Evolutionary conservation across 2,888 invertebrate species (phyloP).

Genomic region (Papilio protenor): DNA sequence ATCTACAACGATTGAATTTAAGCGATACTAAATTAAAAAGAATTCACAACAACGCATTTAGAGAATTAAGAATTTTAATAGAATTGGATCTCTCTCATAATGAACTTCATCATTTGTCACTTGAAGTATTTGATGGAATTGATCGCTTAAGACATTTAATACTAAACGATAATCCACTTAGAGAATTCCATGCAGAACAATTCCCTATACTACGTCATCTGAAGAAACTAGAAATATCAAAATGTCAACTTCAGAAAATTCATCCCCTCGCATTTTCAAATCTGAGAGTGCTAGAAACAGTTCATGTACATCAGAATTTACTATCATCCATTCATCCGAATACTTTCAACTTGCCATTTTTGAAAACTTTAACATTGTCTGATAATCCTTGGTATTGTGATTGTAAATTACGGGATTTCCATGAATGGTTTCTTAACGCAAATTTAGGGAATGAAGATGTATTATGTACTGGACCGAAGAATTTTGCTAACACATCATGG

Average conservation of each 20-base stretch:
- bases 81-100: conserved; percentile 95
- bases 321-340: conserved; percentile 86
- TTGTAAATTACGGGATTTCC: conserved; percentile 92
- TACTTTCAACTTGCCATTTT: conserved; percentile 76
- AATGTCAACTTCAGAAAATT: conserved; percentile 89
- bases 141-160: conserved; percentile 90
- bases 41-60: conserved; percentile 92
- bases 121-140: conserved; percentile 92
- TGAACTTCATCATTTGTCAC: conserved; percentile 88
- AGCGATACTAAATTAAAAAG: conserved; percentile 89
- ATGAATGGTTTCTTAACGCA: conserved; percentile 91
- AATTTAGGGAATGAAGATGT: conserved; percentile 91
- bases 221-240: conserved; percentile 90
- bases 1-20: conserved; percentile 93
- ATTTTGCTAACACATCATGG: conserved; percentile 88
- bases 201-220: conserved; percentile 92
- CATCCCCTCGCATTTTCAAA: conserved; percentile 90
- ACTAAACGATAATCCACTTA: conserved; percentile 92
- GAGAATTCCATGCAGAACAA: conserved; percentile 88
- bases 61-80: conserved; percentile 91
- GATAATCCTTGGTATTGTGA: conserved; percentile 96
- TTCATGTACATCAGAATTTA: conserved; percentile 92
- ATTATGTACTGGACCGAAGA: conserved; percentile 88
- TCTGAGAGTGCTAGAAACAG: conserved; percentile 90
- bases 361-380: conserved; percentile 92